Percentiles rank a stretch among this genome's conserved stretches.
These are phyloP conservation scores for Drosophila oshimai DNA, from an alignment of 1,140 invertebrate species.

Conservation along the genomic window DNA sequence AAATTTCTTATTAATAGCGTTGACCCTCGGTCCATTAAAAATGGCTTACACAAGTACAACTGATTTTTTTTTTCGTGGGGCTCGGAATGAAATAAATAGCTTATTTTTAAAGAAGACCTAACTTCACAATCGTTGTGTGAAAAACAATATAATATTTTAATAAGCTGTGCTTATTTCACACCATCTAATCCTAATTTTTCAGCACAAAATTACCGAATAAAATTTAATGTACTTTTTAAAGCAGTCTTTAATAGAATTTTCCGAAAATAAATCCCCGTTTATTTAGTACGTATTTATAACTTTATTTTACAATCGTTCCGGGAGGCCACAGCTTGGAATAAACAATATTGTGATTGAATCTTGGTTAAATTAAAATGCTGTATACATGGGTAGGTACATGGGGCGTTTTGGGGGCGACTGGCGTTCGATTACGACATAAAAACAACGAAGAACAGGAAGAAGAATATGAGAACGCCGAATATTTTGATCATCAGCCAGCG, in stretches of 20 bases:
- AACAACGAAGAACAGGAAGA: constrained; percentile 99
- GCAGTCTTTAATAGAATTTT: no score
- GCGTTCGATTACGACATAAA: constrained; percentile 89
- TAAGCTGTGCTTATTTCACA: no score
- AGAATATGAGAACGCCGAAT: constrained; percentile 98
- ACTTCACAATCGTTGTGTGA: no score
- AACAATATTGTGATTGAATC: constrained; percentile 35
- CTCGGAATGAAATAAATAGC: no score
- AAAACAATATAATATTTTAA: no score
- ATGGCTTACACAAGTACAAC: constrained; percentile 25
- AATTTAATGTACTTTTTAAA: no score
- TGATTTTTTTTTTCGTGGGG: background rate
- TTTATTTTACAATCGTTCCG: constrained; percentile 64
- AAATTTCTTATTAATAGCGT: constrained; percentile 47
- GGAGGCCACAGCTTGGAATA: constrained; percentile 41
- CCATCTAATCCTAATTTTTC: no score
- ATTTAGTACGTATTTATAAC: constrained; percentile 53
- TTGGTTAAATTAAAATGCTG: constrained; percentile 28
- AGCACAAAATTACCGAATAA: no score
- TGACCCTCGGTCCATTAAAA: constrained; percentile 51
- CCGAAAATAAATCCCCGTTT: background rate
- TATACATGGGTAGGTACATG: constrained; percentile 20
- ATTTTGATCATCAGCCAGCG: constrained; percentile 99
- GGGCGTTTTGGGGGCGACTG: constrained; percentile 15
- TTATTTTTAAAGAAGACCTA: no score